Conservation (phyloP, 2,113 vertebrate species). For the Malaclemys terrapin region DNA sequence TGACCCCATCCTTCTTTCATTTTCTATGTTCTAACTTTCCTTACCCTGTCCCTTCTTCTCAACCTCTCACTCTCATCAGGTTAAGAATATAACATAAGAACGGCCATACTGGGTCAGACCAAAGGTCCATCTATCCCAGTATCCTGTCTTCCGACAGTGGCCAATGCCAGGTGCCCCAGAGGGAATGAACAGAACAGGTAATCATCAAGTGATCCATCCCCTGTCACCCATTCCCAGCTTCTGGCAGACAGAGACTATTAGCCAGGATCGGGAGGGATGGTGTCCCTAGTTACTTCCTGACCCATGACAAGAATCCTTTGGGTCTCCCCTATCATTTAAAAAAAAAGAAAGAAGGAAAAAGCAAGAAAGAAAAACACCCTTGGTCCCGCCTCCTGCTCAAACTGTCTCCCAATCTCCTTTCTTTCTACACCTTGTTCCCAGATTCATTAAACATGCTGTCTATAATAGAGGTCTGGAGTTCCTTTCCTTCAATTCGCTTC, state of each 20-base stretch:
- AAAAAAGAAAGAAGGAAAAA: background rate
- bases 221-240: too few species aligned
- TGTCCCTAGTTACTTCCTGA: background rate
- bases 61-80: background rate
- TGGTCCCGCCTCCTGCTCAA: background rate
- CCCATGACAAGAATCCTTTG: background rate
- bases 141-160: too few species aligned
- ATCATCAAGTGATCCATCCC: too few species aligned
- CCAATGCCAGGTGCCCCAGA: too few species aligned
- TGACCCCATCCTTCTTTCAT: background rate
- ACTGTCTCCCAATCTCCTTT: background rate
- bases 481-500: background rate
- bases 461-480: background rate
- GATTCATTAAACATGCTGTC: background rate
- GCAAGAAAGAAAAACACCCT: background rate
- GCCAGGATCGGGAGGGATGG: too few species aligned
- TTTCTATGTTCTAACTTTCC: background rate
- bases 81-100: too few species aligned
- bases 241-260: too few species aligned
- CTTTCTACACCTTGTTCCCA: background rate
- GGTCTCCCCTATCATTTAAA: background rate
- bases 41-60: background rate
- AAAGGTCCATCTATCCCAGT: too few species aligned
- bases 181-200: too few species aligned
- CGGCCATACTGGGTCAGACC: too few species aligned